Conservation (phyloP, 2,113 vertebrate species). For the Ceratotherium simum region DNA sequence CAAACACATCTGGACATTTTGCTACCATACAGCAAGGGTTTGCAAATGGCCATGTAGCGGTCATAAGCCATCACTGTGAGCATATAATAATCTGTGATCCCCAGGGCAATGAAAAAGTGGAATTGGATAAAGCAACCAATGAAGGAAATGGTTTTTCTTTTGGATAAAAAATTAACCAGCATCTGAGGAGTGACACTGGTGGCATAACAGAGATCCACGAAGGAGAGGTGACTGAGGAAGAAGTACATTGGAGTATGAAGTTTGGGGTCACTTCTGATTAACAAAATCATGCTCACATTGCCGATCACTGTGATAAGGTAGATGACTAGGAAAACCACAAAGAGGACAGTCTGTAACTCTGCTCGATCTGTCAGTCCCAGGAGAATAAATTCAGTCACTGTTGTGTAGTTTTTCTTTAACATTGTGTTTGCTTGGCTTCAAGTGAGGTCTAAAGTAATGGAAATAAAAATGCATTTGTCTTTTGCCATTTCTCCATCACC, state of each 20-base stretch:
- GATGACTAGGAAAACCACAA: conserved; percentile 67
- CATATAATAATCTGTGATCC: conserved; percentile 86
- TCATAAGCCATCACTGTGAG: conserved; percentile 89
- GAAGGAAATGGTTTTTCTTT: conserved; percentile 69
- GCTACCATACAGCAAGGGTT: conserved; percentile 85
- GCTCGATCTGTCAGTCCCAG: conserved; percentile 64
- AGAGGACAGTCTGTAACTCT: conserved; percentile 63
- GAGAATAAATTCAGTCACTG: conserved; percentile 70
- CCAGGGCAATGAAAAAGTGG: conserved; percentile 81
- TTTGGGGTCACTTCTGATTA: no score
- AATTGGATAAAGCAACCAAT: conserved; percentile 73
- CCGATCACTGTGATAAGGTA: conserved; percentile 80
- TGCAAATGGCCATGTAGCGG: conserved; percentile 86
- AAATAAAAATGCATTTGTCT: no score
- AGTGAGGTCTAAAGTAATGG: no score
- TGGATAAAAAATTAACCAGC: conserved; percentile 64
- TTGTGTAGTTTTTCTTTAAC: conserved; percentile 21
- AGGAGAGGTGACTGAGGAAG: conserved; percentile 75
- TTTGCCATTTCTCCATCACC: not conserved
- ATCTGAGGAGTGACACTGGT: conserved; percentile 67
- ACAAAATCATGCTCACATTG: conserved; percentile 80
- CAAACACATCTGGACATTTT: conserved; percentile 82
- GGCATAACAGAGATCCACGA: conserved; percentile 71
- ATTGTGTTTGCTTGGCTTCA: no score
- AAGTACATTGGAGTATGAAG: conserved; percentile 56